A percentile compares a stretch with the other conserved stretches of the same genome.
phyloP scores from a whole-genome alignment of 1,140 invertebrate genomes.

The Megalonaias nervosa region DNA sequence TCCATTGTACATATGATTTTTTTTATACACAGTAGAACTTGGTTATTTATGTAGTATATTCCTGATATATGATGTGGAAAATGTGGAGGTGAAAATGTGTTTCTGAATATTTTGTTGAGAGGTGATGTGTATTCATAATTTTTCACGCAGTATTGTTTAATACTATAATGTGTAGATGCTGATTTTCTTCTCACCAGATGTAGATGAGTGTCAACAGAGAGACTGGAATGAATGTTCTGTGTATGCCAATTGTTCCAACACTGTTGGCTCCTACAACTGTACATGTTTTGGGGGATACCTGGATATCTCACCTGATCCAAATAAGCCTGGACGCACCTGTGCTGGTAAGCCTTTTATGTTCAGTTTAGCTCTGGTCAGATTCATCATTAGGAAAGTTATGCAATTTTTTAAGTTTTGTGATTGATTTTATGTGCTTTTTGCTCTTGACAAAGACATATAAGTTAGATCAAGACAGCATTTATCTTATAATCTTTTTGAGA shows the following conservation, averaged over 20 bases:
- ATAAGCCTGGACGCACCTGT: constrained; percentile 33
- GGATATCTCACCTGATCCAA: constrained; percentile 26
- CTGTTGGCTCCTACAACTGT: constrained; percentile 37
- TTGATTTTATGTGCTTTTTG: background rate
- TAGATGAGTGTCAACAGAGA: constrained; percentile 27
- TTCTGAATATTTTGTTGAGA: too few species aligned
- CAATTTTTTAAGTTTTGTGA: background rate
- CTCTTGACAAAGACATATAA: background rate
- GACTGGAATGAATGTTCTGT: constrained; percentile 33
- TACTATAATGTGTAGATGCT: background rate
- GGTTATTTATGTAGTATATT: too few species aligned
- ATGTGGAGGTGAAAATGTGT: too few species aligned
- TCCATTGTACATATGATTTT: too few species aligned
- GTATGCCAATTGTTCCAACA: constrained; percentile 35
- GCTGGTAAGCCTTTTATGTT: constrained; percentile 19
- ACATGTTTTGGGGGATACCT: constrained; percentile 29
- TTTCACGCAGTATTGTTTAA: too few species aligned
- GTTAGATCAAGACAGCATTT: background rate
- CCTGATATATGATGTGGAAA: too few species aligned
- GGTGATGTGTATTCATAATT: too few species aligned
- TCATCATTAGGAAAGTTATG: background rate
- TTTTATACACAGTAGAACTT: too few species aligned
- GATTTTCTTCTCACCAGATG: constrained; percentile 18
- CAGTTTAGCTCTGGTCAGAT: background rate
- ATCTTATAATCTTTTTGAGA: background rate